Evolutionary conservation across 2,888 invertebrate species (phyloP).

Genomic region (Cerceris rybyensis): DNA sequence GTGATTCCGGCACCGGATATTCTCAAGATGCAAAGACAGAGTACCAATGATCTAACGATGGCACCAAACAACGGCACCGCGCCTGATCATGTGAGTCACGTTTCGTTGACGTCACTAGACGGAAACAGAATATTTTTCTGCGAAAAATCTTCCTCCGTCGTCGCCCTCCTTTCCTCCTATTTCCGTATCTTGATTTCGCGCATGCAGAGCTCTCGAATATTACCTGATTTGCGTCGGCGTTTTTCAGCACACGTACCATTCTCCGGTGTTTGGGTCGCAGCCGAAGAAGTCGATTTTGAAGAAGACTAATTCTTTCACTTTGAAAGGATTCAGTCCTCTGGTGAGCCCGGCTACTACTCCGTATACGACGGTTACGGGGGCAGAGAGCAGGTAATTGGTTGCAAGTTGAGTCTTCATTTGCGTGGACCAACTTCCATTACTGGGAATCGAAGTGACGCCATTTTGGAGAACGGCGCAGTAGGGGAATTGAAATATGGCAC

Average conservation of each 20-base stretch:
- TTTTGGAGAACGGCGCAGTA: too few species aligned
- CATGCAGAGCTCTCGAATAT: too few species aligned
- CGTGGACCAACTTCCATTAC: background rate
- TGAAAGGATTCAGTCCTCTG: conserved; percentile 85
- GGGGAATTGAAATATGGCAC: too few species aligned
- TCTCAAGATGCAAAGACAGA: conserved; percentile 85
- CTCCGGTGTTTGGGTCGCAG: conserved; percentile 83
- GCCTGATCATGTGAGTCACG: conserved; percentile 73
- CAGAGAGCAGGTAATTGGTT: conserved; percentile 87
- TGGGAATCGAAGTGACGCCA: too few species aligned
- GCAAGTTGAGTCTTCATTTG: background rate
- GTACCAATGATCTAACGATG: conserved; percentile 83
- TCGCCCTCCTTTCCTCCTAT: too few species aligned
- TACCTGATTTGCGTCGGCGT: background rate
- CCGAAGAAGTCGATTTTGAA: conserved; percentile 95
- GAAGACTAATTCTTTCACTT: conserved; percentile 94
- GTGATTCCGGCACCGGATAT: conserved; percentile 92
- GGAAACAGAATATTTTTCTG: conserved; percentile 3
- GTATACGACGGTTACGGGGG: conserved; percentile 94
- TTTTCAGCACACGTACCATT: conserved; percentile 82
- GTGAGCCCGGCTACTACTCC: conserved; percentile 83
- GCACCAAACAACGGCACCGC: conserved; percentile 82
- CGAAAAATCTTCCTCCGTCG: too few species aligned
- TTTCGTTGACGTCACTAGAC: conserved; percentile 44
- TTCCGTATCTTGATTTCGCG: too few species aligned